Evolutionary conservation across 2,113 vertebrate genomes (phyloP), one percentile per base, ranked within the genome.

Genomic region (Coracopsis vasa): DNA sequence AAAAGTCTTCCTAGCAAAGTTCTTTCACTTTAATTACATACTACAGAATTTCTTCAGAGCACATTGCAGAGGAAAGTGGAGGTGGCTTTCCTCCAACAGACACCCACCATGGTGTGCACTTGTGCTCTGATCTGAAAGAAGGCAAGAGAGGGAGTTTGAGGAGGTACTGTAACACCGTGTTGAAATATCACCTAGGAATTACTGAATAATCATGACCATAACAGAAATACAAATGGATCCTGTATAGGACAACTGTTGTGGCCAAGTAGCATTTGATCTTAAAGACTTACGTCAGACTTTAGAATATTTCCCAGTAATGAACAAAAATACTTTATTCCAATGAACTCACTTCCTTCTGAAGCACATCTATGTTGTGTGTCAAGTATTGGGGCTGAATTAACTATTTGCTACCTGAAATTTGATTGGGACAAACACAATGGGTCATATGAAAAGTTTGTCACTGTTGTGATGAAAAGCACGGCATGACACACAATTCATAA

Each of bases 71-170:
- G 73, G 31, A 19, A 65, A 53, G 11, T 2, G 23, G 27, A 58
- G 27, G 64, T 25, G 48, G 18, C 16, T 78, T 53, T 86, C 39
- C 75, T 53, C n/a, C 0, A 0, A 21, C 18, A 11, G 6, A 15
- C 27, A n/a, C 23, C 27, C 16, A 71, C 19, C 19, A 16, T 0
- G 2, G 5, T 11, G 19, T 0, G 4, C 9, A 18, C 11, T 45
- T 28, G 12, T 35, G 44, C 9, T 77, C 45, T 2, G 1, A 23
- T 20, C 31, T 81, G 39, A 60, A 75, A 71, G n/a, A 33, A 65
- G 15, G 12, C 5, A 13, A 64, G 6, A 37, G 44, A 6, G 21
- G 9, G n/a, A 35, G 29, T 45, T 15, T 80, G 25, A 71, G n/a
- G 31, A 72, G 21, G 9, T 44, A 24, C 47, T 85, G 33, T 50